These are phyloP conservation scores for Drosophila willistoni DNA, from an alignment of 1,140 invertebrate genomes.

Conservation along the genomic window DNA sequence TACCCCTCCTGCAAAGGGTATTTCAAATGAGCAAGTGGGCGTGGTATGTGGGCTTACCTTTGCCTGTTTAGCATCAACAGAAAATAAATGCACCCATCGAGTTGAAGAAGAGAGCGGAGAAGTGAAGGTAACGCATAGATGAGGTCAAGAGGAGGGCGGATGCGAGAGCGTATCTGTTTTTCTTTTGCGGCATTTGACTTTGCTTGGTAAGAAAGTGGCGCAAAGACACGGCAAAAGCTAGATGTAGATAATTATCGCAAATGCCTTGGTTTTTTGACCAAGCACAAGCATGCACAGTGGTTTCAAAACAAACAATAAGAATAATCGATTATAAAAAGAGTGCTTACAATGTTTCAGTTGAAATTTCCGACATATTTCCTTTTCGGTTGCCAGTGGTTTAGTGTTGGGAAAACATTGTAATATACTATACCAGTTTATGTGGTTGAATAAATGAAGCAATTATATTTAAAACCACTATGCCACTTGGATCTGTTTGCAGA, in stretches of 20 bases:
- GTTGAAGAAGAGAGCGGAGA: neutral
- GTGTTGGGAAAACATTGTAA: too few relatives aligned
- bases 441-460: neutral
- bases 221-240: constrained; percentile 4
- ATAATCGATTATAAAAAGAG: too few relatives aligned
- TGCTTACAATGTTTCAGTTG: too few relatives aligned
- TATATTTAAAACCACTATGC: neutral
- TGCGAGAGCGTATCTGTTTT: neutral
- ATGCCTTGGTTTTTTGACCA: constrained; percentile 38
- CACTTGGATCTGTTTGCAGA: constrained; percentile 24
- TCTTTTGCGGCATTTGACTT: neutral
- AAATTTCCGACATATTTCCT: too few relatives aligned
- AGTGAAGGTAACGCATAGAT: neutral
- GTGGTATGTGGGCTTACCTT: neutral
- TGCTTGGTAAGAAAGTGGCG: neutral
- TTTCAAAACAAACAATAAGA: neutral
- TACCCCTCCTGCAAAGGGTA: neutral
- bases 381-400: too few relatives aligned
- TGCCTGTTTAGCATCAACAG: neutral
- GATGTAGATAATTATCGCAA: constrained; percentile 51
- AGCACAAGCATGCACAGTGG: neutral
- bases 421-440: too few relatives aligned
- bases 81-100: constrained; percentile 2
- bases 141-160: neutral
- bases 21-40: neutral